Conservation (phyloP, 2,797 vertebrate species). For the Momotus momota region DNA sequence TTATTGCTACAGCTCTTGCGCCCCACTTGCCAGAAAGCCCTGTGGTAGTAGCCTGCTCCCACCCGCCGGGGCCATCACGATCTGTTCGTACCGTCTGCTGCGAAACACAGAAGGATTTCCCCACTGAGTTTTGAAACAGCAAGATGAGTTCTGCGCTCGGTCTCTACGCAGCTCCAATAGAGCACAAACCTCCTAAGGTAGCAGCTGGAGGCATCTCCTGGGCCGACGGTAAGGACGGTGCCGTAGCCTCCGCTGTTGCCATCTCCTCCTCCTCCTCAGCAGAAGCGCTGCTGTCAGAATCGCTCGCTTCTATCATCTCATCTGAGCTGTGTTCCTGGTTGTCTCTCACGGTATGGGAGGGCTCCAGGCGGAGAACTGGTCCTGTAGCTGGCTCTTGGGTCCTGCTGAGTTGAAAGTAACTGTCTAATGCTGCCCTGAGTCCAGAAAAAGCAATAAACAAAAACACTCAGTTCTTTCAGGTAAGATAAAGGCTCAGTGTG, state of each 20-base stretch:
- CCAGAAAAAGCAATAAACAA: constrained; percentile 22
- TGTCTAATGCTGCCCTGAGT: constrained; percentile 77
- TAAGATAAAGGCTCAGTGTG: background rate
- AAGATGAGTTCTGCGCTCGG: background rate
- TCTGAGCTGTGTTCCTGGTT: constrained; percentile 74
- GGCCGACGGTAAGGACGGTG: background rate
- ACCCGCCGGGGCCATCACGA: background rate
- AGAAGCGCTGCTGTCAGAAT: constrained; percentile 75
- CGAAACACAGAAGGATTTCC: background rate
- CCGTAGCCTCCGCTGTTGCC: background rate
- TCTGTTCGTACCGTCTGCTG: background rate
- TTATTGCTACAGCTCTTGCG: background rate
- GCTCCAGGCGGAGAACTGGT: background rate
- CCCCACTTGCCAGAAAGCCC: background rate
- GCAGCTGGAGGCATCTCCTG: background rate
- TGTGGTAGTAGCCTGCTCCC: background rate
- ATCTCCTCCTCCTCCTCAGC: constrained; percentile 72
- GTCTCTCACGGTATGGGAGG: accelerated
- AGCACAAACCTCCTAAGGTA: constrained; percentile 70
- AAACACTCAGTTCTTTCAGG: background rate
- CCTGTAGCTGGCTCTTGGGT: constrained; percentile 69
- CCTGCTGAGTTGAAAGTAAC: constrained; percentile 84
- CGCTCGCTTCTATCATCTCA: constrained; percentile 77
- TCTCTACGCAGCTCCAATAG: background rate
- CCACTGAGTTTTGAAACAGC: background rate